These are phyloP conservation scores for Taenioides sp. DNA, from an alignment of 2,797 vertebrate species.

Conservation along the genomic window DNA sequence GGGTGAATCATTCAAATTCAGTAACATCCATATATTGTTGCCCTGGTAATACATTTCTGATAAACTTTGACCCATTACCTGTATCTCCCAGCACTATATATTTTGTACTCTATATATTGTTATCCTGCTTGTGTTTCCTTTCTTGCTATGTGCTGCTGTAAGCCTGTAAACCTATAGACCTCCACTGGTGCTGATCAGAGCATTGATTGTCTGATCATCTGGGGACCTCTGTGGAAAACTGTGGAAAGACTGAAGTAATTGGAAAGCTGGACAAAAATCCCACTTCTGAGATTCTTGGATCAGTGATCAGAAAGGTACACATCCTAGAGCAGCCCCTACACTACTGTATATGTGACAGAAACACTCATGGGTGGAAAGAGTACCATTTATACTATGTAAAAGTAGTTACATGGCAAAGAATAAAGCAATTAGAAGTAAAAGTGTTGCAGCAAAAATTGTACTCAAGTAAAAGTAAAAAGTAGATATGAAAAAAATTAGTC, in stretches of 20 bases:
- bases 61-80: not conserved
- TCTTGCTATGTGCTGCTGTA: slow-evolving; percentile 16
- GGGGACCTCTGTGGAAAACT: slow-evolving; percentile 42
- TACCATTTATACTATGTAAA: too few species aligned
- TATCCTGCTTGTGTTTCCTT: slow-evolving; percentile 40
- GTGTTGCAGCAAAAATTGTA: too few species aligned
- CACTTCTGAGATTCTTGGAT: slow-evolving; percentile 35
- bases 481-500: too few species aligned
- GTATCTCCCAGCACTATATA: too few species aligned
- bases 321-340: slow-evolving; percentile 11
- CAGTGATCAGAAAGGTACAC: slow-evolving; percentile 42
- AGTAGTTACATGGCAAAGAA: too few species aligned
- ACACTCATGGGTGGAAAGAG: too few species aligned
- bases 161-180: slow-evolving; percentile 28
- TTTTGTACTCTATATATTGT: slow-evolving; percentile 9
- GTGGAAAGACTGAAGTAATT: slow-evolving; percentile 62
- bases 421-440: too few species aligned
- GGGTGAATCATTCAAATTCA: not conserved
- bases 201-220: slow-evolving; percentile 60
- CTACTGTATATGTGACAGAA: slow-evolving; percentile 14
- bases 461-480: too few species aligned
- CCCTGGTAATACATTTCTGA: not conserved
- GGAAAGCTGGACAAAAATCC: slow-evolving; percentile 46
- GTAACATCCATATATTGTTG: not conserved
- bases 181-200: slow-evolving; percentile 52